A percentile compares a stretch with the other conserved stretches of the same genome.
Conservation (phyloP, 2,888 invertebrate species). For the Lordiphosa andalusiaca region DNA sequence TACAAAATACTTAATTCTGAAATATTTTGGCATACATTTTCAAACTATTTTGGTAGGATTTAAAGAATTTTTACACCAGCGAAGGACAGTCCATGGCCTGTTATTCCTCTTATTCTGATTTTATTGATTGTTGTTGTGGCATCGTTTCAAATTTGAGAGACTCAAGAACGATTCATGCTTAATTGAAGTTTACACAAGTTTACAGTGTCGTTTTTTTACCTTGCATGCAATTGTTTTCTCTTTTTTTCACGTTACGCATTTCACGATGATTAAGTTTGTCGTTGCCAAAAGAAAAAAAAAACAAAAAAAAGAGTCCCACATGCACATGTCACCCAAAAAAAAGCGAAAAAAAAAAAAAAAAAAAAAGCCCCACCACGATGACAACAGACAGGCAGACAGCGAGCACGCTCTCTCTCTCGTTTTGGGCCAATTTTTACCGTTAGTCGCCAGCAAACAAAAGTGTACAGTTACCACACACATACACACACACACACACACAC, state of each 20-base stretch:
- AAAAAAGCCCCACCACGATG: slow-evolving; percentile 1
- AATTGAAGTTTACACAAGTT: no score
- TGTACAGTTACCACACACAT: slow-evolving; percentile 46
- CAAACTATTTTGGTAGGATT: no score
- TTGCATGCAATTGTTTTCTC: slow-evolving; percentile 34
- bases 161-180: no score
- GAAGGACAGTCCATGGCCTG: no score
- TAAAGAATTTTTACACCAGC: no score
- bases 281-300: slow-evolving; percentile 42
- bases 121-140: no score
- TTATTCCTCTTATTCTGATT: no score
- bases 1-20: no score
- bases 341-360: neutral
- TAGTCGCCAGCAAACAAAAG: slow-evolving; percentile 35
- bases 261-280: slow-evolving; percentile 27
- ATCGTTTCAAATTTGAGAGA: no score
- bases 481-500: slow-evolving; percentile 25
- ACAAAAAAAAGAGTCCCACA: slow-evolving; percentile 37
- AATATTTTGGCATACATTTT: no score
- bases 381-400: slow-evolving; percentile 17
- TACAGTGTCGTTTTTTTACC: neutral
- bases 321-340: slow-evolving; percentile 52
- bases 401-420: slow-evolving; percentile 12
- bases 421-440: slow-evolving; percentile 52
- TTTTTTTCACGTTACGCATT: slow-evolving; percentile 17